A percentile compares a stretch with the other conserved stretches of the same genome.
Evolutionary conservation across 2,113 vertebrate species (phyloP).

Genomic region (Nothobranchius kuhntae): DNA sequence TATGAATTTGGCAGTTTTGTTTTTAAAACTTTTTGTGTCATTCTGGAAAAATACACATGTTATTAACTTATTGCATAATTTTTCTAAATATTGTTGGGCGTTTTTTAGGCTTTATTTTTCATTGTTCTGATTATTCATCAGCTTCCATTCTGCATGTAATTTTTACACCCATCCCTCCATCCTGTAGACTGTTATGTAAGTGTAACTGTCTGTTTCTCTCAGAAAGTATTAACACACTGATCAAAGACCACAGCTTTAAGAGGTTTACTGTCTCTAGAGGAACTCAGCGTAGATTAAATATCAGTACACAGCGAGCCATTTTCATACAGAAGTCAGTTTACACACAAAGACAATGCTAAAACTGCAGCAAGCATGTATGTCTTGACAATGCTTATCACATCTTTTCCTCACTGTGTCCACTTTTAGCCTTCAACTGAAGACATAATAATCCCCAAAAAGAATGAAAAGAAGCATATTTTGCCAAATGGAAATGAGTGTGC

Average conservation of each 20-base stretch:
- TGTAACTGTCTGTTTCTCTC: constrained; percentile 6
- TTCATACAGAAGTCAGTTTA: not conserved
- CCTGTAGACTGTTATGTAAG: constrained; percentile 10
- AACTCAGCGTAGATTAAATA: constrained; percentile 17
- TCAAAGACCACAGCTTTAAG: constrained; percentile 6
- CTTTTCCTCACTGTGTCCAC: not conserved
- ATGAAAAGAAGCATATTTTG: not conserved
- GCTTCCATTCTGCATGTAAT: no score
- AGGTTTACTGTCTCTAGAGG: constrained; percentile 1
- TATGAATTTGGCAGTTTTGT: no score
- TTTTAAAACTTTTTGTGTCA: no score
- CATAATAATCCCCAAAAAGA: not conserved
- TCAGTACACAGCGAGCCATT: not conserved
- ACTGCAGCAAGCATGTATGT: no score
- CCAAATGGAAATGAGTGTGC: not conserved
- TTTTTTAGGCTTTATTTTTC: no score
- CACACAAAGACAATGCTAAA: not conserved
- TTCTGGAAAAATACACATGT: no score
- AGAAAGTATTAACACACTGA: constrained; percentile 4
- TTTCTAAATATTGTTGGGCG: no score
- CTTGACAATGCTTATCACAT: not conserved
- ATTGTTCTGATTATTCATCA: not conserved
- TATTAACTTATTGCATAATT: no score
- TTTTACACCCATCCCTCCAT: not conserved
- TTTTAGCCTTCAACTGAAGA: not conserved